phyloP scores from a whole-genome alignment of 2,797 vertebrate genomes.

The Coregonus suidteri region DNA sequence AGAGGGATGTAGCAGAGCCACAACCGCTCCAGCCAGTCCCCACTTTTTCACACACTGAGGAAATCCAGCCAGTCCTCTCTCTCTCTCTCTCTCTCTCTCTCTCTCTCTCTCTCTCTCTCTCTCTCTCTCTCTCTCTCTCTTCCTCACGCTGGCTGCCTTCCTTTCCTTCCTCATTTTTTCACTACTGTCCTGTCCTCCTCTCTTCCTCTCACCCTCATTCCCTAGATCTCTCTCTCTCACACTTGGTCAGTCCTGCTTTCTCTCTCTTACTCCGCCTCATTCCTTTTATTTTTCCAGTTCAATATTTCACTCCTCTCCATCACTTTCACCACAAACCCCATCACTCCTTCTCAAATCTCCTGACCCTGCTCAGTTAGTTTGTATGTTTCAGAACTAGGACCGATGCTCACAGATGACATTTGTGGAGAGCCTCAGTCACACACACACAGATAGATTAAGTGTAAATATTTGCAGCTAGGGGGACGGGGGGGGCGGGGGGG shows the following conservation, averaged over 20 bases:
- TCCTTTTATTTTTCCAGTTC: too few relatives aligned
- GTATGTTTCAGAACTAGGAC: neutral
- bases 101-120: neutral
- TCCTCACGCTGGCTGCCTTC: too few relatives aligned
- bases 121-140: too few relatives aligned
- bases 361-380: neutral
- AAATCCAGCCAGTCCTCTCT: neutral
- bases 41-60: neutral
- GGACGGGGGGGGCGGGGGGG: too few relatives aligned
- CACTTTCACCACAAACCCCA: neutral
- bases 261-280: too few relatives aligned
- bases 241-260: too few relatives aligned
- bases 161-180: neutral
- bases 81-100: neutral
- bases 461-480: neutral
- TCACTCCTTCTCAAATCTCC: neutral
- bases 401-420: neutral
- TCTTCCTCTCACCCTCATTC: neutral
- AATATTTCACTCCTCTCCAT: too few relatives aligned
- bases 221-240: neutral
- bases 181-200: neutral
- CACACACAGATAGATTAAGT: slow-evolving; percentile 1
- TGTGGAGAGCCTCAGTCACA: too few relatives aligned
- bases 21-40: too few relatives aligned
- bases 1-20: neutral